Evolutionary conservation across 2,113 vertebrate genomes (phyloP).

Genomic region (Pseudonaja textilis): DNA sequence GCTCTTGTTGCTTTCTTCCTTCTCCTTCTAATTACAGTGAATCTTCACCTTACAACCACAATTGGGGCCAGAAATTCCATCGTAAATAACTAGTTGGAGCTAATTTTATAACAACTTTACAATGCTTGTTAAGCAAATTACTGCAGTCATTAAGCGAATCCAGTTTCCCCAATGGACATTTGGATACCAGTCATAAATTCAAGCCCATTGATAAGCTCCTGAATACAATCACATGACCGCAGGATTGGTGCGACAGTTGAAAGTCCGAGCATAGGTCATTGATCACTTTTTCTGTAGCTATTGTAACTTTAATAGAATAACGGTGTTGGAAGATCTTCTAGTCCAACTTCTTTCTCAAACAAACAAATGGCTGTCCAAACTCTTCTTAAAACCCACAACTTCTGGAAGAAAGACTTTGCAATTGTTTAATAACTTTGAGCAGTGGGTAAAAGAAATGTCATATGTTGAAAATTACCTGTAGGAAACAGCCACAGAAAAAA

Average conservation of each 20-base stretch:
- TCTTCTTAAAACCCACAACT: not conserved
- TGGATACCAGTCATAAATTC: not conserved
- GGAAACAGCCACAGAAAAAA: not conserved
- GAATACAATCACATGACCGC: not conserved
- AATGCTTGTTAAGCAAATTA: not conserved
- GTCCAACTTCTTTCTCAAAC: not conserved
- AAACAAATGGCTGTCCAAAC: not conserved
- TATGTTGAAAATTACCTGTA: not conserved
- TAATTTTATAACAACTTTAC: not conserved
- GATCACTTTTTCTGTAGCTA: not conserved
- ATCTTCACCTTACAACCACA: not conserved
- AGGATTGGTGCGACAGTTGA: not conserved
- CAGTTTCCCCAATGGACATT: not conserved
- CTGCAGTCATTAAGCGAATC: not conserved
- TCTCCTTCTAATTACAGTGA: not conserved
- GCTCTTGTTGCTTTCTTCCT: not conserved
- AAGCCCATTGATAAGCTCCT: not conserved
- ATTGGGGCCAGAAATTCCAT: not conserved
- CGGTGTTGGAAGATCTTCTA: not conserved
- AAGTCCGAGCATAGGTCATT: not conserved
- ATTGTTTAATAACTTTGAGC: not conserved
- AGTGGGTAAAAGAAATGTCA: not conserved
- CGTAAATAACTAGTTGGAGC: not conserved
- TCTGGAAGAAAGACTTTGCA: not conserved
- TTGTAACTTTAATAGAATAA: not conserved